Evolutionary conservation across 2,888 invertebrate species (phyloP).

Genomic region (Acrobasis consociella): DNA sequence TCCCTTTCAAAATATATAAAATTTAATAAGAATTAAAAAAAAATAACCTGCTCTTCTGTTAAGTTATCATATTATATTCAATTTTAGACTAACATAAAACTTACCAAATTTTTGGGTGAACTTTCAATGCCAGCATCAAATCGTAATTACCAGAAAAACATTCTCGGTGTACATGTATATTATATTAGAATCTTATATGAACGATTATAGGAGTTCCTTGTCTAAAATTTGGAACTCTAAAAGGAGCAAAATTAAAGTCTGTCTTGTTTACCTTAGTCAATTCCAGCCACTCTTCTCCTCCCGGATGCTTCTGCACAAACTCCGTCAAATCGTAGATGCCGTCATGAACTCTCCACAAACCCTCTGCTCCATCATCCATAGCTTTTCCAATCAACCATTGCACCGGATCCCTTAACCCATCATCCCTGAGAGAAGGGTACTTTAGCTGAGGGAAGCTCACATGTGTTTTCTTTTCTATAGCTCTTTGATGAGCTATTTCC

Average conservation of each 20-base stretch:
- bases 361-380: conserved; percentile 87
- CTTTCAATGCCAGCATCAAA: too few relatives aligned
- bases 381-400: conserved; percentile 86
- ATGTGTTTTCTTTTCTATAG: conserved; percentile 63
- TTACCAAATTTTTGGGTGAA: too few relatives aligned
- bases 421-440: conserved; percentile 77
- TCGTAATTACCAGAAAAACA: too few relatives aligned
- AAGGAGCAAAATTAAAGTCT: background rate
- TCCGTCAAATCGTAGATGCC: conserved; percentile 91
- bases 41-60: too few relatives aligned
- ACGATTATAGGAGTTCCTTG: background rate
- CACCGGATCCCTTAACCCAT: conserved; percentile 65
- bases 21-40: too few relatives aligned
- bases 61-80: too few relatives aligned
- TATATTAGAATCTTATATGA: too few relatives aligned
- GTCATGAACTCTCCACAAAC: conserved; percentile 90
- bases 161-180: too few relatives aligned
- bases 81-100: too few relatives aligned
- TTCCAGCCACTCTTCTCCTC: conserved; percentile 89
- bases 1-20: too few relatives aligned
- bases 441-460: conserved; percentile 80
- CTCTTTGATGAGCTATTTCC: conserved; percentile 52
- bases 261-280: conserved; percentile 82
- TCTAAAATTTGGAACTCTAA: background rate
- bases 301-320: conserved; percentile 92